A percentile compares a stretch with the other conserved stretches of the same genome.
Conservation (phyloP, 1,140 invertebrate species). For the Cydia fagiglandana region DNA sequence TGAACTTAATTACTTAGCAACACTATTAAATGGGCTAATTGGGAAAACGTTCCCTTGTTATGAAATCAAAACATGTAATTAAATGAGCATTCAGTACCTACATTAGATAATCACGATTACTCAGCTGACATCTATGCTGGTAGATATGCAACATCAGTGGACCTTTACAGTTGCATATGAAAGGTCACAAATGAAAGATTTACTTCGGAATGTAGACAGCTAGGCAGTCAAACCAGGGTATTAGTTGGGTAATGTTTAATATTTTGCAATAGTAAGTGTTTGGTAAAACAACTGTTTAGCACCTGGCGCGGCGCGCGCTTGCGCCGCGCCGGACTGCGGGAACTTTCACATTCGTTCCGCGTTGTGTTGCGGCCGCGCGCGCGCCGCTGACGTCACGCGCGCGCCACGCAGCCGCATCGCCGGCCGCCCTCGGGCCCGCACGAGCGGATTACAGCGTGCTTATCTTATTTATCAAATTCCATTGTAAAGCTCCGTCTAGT, state of each 20-base stretch:
- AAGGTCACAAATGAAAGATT: conserved; percentile 17
- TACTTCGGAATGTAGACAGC: conserved; percentile 11
- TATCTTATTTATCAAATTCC: not conserved
- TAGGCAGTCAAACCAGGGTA: conserved; percentile 6
- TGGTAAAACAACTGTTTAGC: conserved; percentile 59
- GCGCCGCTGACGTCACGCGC: conserved; percentile 66
- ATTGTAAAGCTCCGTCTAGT: too few species aligned
- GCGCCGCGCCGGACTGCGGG: conserved; percentile 50
- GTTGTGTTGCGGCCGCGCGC: conserved; percentile 58
- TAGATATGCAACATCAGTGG: conserved; percentile 32
- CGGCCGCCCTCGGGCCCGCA: not conserved
- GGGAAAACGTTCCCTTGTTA: conserved; percentile 46
- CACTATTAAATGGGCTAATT: conserved; percentile 18
- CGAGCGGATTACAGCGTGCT: not conserved
- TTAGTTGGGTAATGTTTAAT: conserved; percentile 34
- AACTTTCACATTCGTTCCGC: conserved; percentile 75
- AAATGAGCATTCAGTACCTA: conserved; percentile 34
- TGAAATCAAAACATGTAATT: conserved; percentile 50
- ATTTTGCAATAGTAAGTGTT: conserved; percentile 39
- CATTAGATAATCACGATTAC: conserved; percentile 35
- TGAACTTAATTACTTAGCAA: conserved; percentile 34
- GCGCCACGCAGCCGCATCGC: conserved; percentile 27
- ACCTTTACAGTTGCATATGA: conserved; percentile 11
- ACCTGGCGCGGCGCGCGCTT: conserved; percentile 59
- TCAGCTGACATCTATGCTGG: not conserved